Evolutionary conservation across 2,888 invertebrate species (phyloP), one percentile per base, ranked within the genome.

Genomic region (Pseudococcus longispinus): DNA sequence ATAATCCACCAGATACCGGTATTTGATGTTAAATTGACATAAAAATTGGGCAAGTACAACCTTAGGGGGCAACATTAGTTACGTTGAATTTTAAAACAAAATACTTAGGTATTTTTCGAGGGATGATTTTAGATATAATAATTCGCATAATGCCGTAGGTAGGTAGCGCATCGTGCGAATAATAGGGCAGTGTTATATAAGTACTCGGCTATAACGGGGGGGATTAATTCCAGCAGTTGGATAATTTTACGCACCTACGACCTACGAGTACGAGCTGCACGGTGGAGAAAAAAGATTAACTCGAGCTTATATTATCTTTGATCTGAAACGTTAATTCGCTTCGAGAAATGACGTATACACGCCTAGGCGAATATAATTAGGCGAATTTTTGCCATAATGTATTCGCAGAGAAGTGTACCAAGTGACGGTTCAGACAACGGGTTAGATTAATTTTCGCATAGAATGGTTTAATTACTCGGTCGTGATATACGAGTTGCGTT

Each of bases 381-480:
- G 20, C 23, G 60, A 60, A 60, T 60, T 60, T 60, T 60, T 60
- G 60, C 60, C 20, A 23, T 60, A 60, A 60, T 60, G 60, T 60
- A 60, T 60, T 60, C 23, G 60, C n/a, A n/a, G 60, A 60, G 60
- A 60, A 9, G 60, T 23, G 60, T 60, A 60, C 5, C 60, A 60
- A 60, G 8, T 60, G 60, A 60, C 60, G 60, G 60, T 5, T 60
- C 60, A 60, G 60, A 20, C 23, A 60, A 60, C 60, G 60, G 23
- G 9, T 60, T 23, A 23, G 60, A 60, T 60, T 60, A 60, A 60
- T 60, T 60, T 60, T 60, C 60, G 60, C 60, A 23, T 60, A 60
- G 60, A 60, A 60, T 23, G 60, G 60, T 60, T 60, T 60, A 60
- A 60, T 60, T 60, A 60, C 60, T 60, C 23, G 60, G 60, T 60